Percentiles rank a stretch among this genome's conserved stretches.
Evolutionary conservation across 2,888 invertebrate species (phyloP).

Genomic region (Drosophila prolongata): DNA sequence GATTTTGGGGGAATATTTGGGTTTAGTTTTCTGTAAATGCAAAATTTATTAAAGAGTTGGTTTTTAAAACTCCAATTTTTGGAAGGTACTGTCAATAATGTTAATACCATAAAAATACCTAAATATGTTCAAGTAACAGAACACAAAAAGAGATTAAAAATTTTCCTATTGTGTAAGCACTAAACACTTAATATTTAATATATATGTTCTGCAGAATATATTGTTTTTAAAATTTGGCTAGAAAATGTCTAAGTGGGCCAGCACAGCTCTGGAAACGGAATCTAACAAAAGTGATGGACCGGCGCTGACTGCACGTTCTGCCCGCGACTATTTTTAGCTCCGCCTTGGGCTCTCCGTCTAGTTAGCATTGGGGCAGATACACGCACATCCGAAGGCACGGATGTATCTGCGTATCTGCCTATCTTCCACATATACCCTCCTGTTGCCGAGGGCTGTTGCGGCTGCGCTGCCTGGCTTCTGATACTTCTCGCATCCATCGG

Average conservation of each 20-base stretch:
- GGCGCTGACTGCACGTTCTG: constrained; percentile 53
- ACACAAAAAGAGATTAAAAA: too few relatives aligned
- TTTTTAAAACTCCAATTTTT: too few relatives aligned
- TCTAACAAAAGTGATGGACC: constrained; percentile 66
- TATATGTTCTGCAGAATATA: too few relatives aligned
- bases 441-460: constrained; percentile 59
- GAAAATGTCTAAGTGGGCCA: neutral
- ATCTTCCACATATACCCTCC: constrained; percentile 24
- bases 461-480: constrained; percentile 45
- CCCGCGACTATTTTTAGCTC: constrained; percentile 65
- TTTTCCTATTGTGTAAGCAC: too few relatives aligned
- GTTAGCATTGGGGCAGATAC: constrained; percentile 64
- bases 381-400: constrained; percentile 33
- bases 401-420: constrained; percentile 19
- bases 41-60: too few relatives aligned
- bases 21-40: too few relatives aligned
- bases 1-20: too few relatives aligned
- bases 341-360: constrained; percentile 57
- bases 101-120: too few relatives aligned
- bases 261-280: constrained; percentile 41
- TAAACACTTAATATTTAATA: too few relatives aligned
- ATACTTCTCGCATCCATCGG: constrained; percentile 32
- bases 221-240: neutral
- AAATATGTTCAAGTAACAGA: too few relatives aligned
- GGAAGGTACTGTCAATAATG: too few relatives aligned